phyloP scores from a whole-genome alignment of 2,888 invertebrate species.

The Rosalia funebris region DNA sequence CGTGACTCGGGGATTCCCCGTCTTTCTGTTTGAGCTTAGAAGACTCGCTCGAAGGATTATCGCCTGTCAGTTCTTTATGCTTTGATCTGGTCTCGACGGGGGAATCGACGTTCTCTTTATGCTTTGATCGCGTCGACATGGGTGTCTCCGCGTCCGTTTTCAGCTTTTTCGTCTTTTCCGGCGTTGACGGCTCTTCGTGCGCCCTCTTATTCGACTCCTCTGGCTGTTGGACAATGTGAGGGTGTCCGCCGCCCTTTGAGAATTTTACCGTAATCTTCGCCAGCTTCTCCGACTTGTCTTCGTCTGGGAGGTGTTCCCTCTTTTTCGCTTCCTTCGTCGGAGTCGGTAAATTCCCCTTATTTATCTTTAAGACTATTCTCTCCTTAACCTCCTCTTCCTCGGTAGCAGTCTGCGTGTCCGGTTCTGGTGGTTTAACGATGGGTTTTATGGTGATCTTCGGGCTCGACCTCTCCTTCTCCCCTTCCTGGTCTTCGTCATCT shows the following conservation, averaged over 20 bases:
- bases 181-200: conserved; percentile 39
- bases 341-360: conserved; percentile 65
- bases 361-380: conserved; percentile 73
- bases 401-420: conserved; percentile 57
- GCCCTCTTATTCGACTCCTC: conserved; percentile 43
- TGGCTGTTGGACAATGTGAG: conserved; percentile 58
- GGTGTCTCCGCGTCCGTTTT: conserved; percentile 36
- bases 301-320: conserved; percentile 52
- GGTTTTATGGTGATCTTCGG: conserved; percentile 70
- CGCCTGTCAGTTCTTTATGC: conserved; percentile 23
- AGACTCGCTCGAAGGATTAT: conserved; percentile 3
- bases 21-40: conserved; percentile 13
- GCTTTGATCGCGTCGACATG: conserved; percentile 34
- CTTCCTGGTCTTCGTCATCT: conserved; percentile 59
- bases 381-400: conserved; percentile 60
- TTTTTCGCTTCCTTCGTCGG: conserved; percentile 51
- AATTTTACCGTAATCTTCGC: conserved; percentile 68
- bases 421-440: conserved; percentile 64
- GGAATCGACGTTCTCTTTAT: conserved; percentile 21
- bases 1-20: not conserved
- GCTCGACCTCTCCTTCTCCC: conserved; percentile 44
- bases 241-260: conserved; percentile 63
- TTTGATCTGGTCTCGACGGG: conserved; percentile 18
- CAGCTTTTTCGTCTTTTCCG: conserved; percentile 42
- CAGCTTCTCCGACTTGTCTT: conserved; percentile 60